These are phyloP conservation scores for Nycticebus coucang DNA, from an alignment of 2,113 vertebrate species.

Conservation along the genomic window DNA sequence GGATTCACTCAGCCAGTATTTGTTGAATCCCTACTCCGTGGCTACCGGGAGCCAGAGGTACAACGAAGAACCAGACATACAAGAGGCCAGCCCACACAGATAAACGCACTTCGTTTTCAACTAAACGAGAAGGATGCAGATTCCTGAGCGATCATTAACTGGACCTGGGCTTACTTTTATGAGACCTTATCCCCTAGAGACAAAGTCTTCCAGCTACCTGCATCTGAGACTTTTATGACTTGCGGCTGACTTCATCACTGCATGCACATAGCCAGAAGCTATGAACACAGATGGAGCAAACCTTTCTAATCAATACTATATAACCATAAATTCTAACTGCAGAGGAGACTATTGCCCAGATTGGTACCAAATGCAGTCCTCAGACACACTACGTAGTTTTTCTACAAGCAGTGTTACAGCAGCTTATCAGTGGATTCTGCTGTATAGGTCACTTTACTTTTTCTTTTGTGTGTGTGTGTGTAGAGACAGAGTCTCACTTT, in stretches of 20 bases:
- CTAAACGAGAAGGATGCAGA: not conserved
- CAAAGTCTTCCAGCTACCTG: not conserved
- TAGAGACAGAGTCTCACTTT: too few relatives aligned
- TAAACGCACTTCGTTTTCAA: not conserved
- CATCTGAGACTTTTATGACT: not conserved
- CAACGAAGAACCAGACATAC: not conserved
- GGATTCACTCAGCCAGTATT: constrained; percentile 25
- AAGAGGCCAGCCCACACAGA: not conserved
- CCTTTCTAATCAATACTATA: not conserved
- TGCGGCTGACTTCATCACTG: not conserved
- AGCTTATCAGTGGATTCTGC: not conserved
- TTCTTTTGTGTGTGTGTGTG: too few relatives aligned
- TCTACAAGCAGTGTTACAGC: too few relatives aligned
- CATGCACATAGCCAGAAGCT: not conserved
- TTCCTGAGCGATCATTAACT: not conserved
- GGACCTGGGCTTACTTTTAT: too few relatives aligned
- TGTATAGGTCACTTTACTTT: not conserved
- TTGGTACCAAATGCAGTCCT: not conserved
- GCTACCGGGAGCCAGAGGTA: not conserved
- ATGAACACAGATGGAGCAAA: not conserved
- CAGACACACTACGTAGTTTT: not conserved
- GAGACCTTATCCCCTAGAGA: not conserved
- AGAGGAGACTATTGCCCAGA: not conserved
- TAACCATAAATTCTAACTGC: not conserved
- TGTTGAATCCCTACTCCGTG: not conserved